Evolutionary conservation across 2,113 vertebrate species (phyloP).

Genomic region (Carettochelys insculpta): DNA sequence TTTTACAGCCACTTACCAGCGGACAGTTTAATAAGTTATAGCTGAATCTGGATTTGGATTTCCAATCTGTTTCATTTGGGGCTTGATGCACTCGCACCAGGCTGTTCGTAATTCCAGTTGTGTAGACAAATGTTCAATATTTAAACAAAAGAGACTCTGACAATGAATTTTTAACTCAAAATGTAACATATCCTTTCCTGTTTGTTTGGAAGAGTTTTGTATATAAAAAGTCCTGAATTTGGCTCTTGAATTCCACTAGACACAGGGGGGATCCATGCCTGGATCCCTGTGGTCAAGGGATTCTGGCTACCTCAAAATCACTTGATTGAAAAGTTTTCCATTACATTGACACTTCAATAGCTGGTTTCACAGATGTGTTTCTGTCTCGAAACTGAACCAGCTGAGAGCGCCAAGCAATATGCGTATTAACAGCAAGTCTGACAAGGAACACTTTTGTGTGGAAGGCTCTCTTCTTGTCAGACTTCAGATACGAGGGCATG

Average conservation of each 20-base stretch:
- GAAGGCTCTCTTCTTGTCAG: neutral
- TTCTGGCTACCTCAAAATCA: neutral
- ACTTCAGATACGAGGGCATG: neutral
- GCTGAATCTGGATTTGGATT: slow-evolving; percentile 28
- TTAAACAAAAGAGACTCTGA: slow-evolving; percentile 58
- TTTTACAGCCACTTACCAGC: neutral
- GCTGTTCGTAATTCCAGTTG: slow-evolving; percentile 45
- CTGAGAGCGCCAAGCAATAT: neutral
- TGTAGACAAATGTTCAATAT: slow-evolving; percentile 60
- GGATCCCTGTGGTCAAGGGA: neutral
- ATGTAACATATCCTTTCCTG: slow-evolving; percentile 29
- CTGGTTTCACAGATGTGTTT: neutral
- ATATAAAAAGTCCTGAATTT: neutral
- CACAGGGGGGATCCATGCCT: neutral
- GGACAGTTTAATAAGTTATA: slow-evolving; percentile 34
- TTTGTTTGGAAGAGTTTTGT: slow-evolving; percentile 40
- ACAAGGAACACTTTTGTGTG: neutral
- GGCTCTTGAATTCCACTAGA: neutral
- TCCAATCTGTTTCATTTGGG: slow-evolving; percentile 40
- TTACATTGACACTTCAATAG: neutral
- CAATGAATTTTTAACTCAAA: slow-evolving; percentile 51
- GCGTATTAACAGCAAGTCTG: neutral
- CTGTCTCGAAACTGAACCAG: neutral
- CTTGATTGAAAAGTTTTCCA: neutral
- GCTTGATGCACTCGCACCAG: slow-evolving; percentile 45